Percentiles rank a stretch among this genome's conserved stretches.
Conservation (phyloP, 2,888 invertebrate genomes). For the Dysmachus trigonus region DNA sequence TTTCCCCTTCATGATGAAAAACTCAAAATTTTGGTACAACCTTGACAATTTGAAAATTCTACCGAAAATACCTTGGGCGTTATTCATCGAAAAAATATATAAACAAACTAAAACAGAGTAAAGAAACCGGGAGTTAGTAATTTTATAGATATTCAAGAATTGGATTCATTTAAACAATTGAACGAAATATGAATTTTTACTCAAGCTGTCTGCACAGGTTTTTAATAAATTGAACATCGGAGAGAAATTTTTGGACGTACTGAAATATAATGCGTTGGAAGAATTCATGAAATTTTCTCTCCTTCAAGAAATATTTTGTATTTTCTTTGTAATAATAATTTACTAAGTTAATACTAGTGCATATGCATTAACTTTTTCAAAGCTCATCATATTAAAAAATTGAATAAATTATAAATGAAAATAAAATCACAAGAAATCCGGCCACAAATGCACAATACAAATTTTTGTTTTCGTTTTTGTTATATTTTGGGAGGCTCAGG, state of each 20-base stretch:
- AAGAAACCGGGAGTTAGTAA: not conserved
- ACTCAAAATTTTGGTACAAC: not conserved
- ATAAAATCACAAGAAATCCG: not conserved
- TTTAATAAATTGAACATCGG: not conserved
- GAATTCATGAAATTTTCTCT: not conserved
- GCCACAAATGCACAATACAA: not conserved
- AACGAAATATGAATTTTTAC: not conserved
- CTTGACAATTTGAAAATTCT: not conserved
- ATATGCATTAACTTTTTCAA: not conserved
- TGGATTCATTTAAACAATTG: not conserved
- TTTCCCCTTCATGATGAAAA: not conserved
- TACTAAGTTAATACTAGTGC: not conserved
- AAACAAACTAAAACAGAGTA: not conserved
- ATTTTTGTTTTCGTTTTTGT: not conserved
- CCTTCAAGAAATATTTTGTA: not conserved
- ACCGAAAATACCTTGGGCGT: slow-evolving; percentile 1
- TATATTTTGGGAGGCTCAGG: not conserved
- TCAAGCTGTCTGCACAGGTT: not conserved
- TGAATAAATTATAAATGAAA: not conserved
- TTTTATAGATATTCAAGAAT: not conserved
- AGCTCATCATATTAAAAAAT: not conserved
- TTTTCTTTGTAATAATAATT: not conserved
- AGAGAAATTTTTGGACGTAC: not conserved
- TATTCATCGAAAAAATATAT: not conserved
- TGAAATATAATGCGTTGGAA: not conserved